phyloP scores from a whole-genome alignment of 2,888 invertebrate species.

The Andrena praecox region DNA sequence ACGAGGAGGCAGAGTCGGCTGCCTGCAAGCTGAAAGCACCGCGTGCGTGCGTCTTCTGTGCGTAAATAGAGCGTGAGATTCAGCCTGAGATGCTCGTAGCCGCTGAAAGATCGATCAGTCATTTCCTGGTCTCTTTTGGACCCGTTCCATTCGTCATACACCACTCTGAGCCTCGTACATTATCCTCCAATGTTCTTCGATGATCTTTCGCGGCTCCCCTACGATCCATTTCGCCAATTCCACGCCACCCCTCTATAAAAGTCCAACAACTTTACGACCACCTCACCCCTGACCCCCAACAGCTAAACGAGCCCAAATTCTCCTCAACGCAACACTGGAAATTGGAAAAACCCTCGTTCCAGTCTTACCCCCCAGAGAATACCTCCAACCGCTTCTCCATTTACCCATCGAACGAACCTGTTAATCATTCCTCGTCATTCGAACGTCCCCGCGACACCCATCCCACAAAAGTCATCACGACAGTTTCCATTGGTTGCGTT shows the following conservation, averaged over 20 bases:
- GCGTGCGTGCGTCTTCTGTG: constrained; percentile 19
- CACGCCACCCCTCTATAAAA: too few relatives aligned
- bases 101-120: constrained; percentile 54
- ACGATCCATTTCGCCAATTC: neutral
- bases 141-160: constrained; percentile 38
- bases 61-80: constrained; percentile 54
- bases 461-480: constrained; percentile 6
- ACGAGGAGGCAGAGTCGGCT: constrained; percentile 17
- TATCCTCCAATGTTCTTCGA: neutral
- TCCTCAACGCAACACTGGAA: neutral
- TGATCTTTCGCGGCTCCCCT: neutral
- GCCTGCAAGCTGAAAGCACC: constrained; percentile 16
- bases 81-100: constrained; percentile 15
- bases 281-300: too few relatives aligned
- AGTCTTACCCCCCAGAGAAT: neutral
- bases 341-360: neutral
- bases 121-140: constrained; percentile 50
- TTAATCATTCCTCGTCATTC: neutral
- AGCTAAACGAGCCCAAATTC: neutral
- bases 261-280: too few relatives aligned
- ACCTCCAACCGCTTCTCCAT: neutral
- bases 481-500: neutral
- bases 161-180: neutral
- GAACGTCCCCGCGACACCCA: neutral
- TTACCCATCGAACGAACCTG: neutral